Conservation (phyloP, 2,113 vertebrate species). For the Equus quagga region DNA sequence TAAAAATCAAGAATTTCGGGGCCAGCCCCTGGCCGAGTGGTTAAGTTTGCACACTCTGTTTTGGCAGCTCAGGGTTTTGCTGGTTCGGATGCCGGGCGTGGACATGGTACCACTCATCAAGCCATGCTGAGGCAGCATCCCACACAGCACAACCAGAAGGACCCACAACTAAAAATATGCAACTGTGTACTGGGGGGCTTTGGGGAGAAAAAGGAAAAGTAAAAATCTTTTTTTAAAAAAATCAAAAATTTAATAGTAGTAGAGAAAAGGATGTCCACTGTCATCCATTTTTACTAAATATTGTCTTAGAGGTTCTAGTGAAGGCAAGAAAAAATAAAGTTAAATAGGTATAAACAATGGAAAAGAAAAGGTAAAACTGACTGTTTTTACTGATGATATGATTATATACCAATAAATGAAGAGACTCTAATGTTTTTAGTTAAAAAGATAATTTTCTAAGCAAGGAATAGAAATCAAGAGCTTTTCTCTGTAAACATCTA, state of each 20-base stretch:
- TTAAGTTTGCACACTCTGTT: no score
- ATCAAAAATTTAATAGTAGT: neutral
- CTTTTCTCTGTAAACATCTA: neutral
- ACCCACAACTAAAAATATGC: no score
- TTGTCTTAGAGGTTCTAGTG: neutral
- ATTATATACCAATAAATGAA: neutral
- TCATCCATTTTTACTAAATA: neutral
- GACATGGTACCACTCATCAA: no score
- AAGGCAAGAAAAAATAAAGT: neutral
- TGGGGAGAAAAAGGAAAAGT: no score
- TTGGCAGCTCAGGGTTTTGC: no score
- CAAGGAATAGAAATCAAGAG: constrained; percentile 17
- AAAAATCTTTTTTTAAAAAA: neutral
- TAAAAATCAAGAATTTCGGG: neutral
- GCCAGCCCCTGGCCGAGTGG: no score
- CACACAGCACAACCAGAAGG: no score
- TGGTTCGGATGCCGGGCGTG: no score
- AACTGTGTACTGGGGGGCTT: no score
- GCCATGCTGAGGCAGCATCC: no score
- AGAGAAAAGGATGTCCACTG: neutral
- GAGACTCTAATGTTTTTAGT: neutral
- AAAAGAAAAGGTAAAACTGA: neutral
- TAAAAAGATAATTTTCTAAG: constrained; percentile 24
- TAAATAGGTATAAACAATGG: neutral
- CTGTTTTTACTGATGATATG: neutral